phyloP scores from a whole-genome alignment of 1,140 invertebrate species.

The Eumeta japonica region DNA sequence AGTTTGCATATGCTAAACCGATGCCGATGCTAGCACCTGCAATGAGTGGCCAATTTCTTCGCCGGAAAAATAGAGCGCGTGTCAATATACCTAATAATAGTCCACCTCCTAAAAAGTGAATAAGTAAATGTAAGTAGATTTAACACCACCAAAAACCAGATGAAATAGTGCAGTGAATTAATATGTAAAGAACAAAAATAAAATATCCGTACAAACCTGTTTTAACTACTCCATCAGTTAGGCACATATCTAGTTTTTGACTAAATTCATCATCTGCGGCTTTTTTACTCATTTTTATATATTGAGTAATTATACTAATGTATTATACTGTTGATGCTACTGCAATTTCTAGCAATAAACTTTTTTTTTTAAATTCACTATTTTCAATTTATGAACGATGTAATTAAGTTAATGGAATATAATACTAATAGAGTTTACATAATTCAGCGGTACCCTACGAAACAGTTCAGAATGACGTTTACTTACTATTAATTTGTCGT shows the following conservation, averaged over 20 bases:
- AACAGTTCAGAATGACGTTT: too few relatives aligned
- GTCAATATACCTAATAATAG: slow-evolving; percentile 64
- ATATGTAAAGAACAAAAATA: slow-evolving; percentile 1
- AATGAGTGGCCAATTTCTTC: slow-evolving; percentile 70
- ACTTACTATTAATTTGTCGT: too few relatives aligned
- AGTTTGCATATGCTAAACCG: slow-evolving; percentile 75
- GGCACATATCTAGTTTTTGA: slow-evolving; percentile 61
- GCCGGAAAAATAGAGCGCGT: slow-evolving; percentile 68
- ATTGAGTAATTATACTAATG: background rate
- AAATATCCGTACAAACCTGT: slow-evolving; percentile 61
- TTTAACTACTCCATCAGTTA: slow-evolving; percentile 64
- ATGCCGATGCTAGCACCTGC: slow-evolving; percentile 71
- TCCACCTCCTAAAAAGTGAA: slow-evolving; percentile 64
- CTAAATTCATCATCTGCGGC: slow-evolving; percentile 58
- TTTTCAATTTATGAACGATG: too few relatives aligned
- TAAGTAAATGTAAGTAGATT: slow-evolving; percentile 5
- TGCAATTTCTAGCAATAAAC: too few relatives aligned
- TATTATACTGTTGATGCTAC: too few relatives aligned
- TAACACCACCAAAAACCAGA: background rate
- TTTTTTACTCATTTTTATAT: slow-evolving; percentile 14
- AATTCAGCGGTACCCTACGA: slow-evolving; percentile 36
- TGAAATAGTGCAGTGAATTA: slow-evolving; percentile 2
- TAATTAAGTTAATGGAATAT: too few relatives aligned
- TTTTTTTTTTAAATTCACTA: too few relatives aligned
- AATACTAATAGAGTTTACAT: slow-evolving; percentile 28